Conservation (phyloP, 2,113 vertebrate genomes). For the Bos javanicus region DNA sequence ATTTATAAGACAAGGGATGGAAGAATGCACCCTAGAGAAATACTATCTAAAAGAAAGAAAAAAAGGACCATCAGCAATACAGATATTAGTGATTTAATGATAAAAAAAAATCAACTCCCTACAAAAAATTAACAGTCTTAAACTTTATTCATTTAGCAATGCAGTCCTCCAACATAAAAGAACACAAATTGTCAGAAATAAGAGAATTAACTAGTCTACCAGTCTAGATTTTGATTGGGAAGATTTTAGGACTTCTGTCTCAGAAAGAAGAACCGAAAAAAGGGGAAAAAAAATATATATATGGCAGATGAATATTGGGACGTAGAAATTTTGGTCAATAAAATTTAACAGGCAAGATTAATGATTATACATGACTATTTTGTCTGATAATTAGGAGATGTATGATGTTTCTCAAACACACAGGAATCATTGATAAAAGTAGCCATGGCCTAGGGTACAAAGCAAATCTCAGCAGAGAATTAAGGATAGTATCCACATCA, state of each 20-base stretch:
- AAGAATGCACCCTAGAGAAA: background rate
- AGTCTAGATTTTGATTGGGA: background rate
- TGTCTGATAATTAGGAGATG: background rate
- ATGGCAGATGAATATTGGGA: background rate
- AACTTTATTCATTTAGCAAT: background rate
- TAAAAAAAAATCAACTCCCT: background rate
- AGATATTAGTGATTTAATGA: background rate
- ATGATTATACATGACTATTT: background rate
- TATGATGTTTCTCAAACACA: background rate
- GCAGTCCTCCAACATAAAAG: background rate
- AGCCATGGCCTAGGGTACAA: background rate
- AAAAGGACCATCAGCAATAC: background rate
- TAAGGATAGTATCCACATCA: background rate
- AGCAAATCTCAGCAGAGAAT: background rate
- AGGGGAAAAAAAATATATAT: background rate
- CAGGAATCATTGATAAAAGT: background rate
- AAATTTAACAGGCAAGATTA: conserved; percentile 9
- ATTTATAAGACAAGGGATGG: background rate
- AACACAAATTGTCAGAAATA: background rate
- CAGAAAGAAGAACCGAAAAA: background rate
- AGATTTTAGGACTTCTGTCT: background rate
- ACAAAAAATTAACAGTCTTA: background rate
- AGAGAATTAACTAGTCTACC: background rate
- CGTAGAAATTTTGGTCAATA: background rate
- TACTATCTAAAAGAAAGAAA: background rate